Conservation (phyloP, 2,797 vertebrate genomes). For the Eleutherodactylus coqui region DNA sequence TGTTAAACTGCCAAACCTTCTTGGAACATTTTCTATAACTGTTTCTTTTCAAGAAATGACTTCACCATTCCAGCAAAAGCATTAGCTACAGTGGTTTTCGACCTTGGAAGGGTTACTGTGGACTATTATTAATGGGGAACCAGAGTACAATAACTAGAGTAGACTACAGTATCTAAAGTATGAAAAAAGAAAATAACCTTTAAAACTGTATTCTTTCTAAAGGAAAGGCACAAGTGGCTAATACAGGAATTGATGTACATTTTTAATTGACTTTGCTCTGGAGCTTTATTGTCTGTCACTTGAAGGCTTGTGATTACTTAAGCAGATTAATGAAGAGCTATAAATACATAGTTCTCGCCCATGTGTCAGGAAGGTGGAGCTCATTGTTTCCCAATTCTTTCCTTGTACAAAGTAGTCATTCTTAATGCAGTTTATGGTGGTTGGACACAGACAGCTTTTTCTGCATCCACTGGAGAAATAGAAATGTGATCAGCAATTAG, state of each 20-base stretch:
- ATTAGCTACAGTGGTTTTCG: too few relatives aligned
- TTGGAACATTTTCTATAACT: too few relatives aligned
- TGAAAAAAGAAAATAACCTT: not conserved
- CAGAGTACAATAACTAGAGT: not conserved
- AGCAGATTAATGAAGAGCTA: not conserved
- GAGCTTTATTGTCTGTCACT: not conserved
- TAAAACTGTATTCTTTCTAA: not conserved
- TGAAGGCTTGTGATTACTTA: not conserved
- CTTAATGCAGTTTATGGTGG: conserved; percentile 29
- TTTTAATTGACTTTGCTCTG: conserved; percentile 2
- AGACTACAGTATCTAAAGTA: not conserved
- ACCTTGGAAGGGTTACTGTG: too few relatives aligned
- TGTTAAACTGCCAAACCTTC: too few relatives aligned
- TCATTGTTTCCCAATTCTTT: conserved; percentile 17
- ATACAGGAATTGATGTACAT: conserved; percentile 4
- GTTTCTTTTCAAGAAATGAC: too few relatives aligned
- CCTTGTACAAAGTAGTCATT: not conserved
- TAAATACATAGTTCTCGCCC: not conserved
- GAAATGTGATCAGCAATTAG: conserved; percentile 44
- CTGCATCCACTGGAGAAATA: conserved; percentile 15
- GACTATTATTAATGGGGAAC: not conserved
- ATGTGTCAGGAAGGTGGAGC: conserved; percentile 8
- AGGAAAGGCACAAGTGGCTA: not conserved
- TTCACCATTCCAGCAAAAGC: too few relatives aligned
- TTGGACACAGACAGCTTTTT: conserved; percentile 8